A percentile compares a stretch with the other conserved stretches of the same genome.
Conservation (phyloP, 2,888 invertebrate genomes). For the Bellardia pandia region DNA sequence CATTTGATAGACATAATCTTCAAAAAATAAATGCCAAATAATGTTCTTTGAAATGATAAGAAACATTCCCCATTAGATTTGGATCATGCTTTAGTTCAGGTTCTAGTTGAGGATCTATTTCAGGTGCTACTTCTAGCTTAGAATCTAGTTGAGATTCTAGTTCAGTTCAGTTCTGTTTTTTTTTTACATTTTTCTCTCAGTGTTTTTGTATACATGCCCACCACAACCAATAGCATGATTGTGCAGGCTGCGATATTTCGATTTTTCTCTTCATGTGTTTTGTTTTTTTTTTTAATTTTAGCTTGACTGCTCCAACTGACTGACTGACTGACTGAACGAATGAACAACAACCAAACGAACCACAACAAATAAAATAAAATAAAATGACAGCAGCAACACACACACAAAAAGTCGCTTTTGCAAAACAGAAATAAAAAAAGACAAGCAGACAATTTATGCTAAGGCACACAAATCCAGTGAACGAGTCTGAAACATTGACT, state of each 20-base stretch:
- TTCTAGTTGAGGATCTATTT: too few species aligned
- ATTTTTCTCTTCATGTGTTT: slow-evolving; percentile 12
- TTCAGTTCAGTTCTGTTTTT: neutral
- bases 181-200: slow-evolving; percentile 3
- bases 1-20: too few species aligned
- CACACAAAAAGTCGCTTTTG: slow-evolving; percentile 23
- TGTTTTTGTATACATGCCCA: slow-evolving; percentile 43
- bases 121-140: too few species aligned
- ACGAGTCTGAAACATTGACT: slow-evolving; percentile 75
- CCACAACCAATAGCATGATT: slow-evolving; percentile 50
- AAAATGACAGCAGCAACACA: slow-evolving; percentile 18
- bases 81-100: too few species aligned
- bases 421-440: slow-evolving; percentile 26
- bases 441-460: slow-evolving; percentile 81
- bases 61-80: too few species aligned
- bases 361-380: slow-evolving; percentile 28
- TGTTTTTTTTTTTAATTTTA: slow-evolving; percentile 21
- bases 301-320: slow-evolving; percentile 39
- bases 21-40: too few species aligned
- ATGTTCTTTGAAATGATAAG: too few species aligned
- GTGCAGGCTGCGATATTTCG: slow-evolving; percentile 53
- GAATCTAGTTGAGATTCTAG: too few species aligned
- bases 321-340: slow-evolving; percentile 66
- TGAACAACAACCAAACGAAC: slow-evolving; percentile 47
- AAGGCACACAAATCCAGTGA: slow-evolving; percentile 83